A percentile compares a stretch with the other conserved stretches of the same genome.
phyloP scores from a whole-genome alignment of 1,140 invertebrate species.

The Calosoma granatense region DNA sequence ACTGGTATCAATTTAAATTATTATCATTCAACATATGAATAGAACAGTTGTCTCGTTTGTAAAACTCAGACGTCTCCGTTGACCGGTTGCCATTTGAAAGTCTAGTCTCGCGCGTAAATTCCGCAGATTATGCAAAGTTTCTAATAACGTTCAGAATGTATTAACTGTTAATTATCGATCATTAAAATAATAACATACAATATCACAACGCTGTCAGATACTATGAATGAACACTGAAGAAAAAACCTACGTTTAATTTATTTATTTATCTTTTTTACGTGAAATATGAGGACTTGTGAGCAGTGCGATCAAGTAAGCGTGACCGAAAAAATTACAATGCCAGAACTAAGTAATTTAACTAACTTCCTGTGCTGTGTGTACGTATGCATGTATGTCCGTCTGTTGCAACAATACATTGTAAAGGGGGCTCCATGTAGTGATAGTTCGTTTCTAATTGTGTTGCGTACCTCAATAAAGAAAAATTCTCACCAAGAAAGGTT shows the following conservation, averaged over 20 bases:
- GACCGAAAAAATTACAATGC: slow-evolving; percentile 4
- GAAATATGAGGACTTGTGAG: background rate
- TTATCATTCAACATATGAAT: no score
- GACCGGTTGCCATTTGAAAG: no score
- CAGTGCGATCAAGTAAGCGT: background rate
- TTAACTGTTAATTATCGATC: background rate
- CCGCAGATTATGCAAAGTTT: no score
- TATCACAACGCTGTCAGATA: no score
- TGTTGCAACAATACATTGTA: background rate
- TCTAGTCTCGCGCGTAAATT: no score
- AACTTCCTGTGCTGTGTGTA: background rate
- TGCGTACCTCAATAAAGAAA: no score
- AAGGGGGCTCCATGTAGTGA: background rate
- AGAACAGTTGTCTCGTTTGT: no score
- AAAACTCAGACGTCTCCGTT: no score
- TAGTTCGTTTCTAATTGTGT: background rate
- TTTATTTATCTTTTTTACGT: background rate
- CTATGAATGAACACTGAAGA: background rate
- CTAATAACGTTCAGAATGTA: background rate
- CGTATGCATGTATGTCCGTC: background rate
- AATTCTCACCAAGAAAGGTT: no score
- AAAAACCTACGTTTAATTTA: background rate
- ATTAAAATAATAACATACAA: no score
- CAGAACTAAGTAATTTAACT: slow-evolving; percentile 8
- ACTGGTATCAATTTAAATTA: no score